Base-by-base conservation (phyloP, 2,797 vertebrate genomes). In the Labroides dimidiatus region DNA sequence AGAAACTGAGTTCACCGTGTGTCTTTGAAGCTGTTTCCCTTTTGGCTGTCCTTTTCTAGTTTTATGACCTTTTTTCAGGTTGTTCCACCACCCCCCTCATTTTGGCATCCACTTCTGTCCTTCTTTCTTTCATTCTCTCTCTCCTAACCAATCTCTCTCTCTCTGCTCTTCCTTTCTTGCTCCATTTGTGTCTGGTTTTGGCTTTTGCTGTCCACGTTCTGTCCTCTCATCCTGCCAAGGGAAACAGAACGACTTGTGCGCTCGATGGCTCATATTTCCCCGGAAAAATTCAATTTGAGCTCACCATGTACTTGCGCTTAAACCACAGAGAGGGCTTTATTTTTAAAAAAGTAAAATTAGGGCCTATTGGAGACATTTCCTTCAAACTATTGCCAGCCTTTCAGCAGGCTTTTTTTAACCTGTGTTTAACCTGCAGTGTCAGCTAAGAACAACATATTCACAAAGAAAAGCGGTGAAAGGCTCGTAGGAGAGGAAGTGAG, bases 201-300 rank as follows among this genome's bases (percentile, higher is more conserved):
- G 62, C 72, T 58, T 50, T 55, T 21, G 7, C 77, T 45, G 10
- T 42, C 51, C 68, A 65, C 55, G 13, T 72, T 79, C 59, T 63
- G 42, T 71, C 51, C 61, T 63, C 58, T 45, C 39, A 39, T 30
- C 64, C 1, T 21, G 81, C 78, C 78, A 88, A 79, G 48, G 59
- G 78, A 86, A 84, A 88, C 74, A 82, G 72, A 39, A 61, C 49
- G 17, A 71, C 62, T 36, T 62, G 64, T 74, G 61, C 37, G 44
- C 65, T 72, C 4, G 48, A 71, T 68, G 70, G 69, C 69, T 87
- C 67, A 39, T 64, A 62, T 87, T 87, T 77, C 85, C 75, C 59
- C 73, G 89, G 81, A 90, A 84, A 89, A 87, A 75, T 80, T 74
- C 47, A 88, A 90, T 90, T 85, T 87, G 81, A 69, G 64, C 64